Evolutionary conservation across 2,797 vertebrate genomes (phyloP), one percentile per base, ranked within the genome.

Genomic region (Epinephelus awoara): DNA sequence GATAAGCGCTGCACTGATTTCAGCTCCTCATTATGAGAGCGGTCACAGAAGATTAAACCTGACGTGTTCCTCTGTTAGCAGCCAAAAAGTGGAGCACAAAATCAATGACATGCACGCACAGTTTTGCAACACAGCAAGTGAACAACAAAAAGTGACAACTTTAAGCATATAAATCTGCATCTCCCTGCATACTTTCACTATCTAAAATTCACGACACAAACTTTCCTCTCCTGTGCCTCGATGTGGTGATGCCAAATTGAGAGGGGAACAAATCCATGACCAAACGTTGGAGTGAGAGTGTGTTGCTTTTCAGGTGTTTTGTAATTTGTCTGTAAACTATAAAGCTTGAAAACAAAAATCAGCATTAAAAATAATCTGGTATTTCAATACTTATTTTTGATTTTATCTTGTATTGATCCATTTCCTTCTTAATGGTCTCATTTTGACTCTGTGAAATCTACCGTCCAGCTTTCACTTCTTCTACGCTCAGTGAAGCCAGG

Each of bases 1-100:
- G 38, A 80, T 63, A 50, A 74, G 55, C 72, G 21, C 38, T 75
- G n/a, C 46, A 42, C n/a, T 65, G 38, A 66, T 66, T 83, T 83
- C 72, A 79, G 17, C 74, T 65, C 52, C 78, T 84, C 62, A 68
- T 66, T 68, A 62, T 25, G 1, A 51, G 67, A 40, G 25, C 6
- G 2, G 51, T 19, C 40, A 38, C n/a, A 59, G 55, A 12, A 72
- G 63, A 70, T 38, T n/a, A 27, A 79, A 72, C 17, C 17, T 21
- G 19, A 58, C 27, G 8, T 54, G 14, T 25, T n/a, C 0, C 4
- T 44, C 5, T 52, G 5, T 73, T 19, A 42, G 50, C 14, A 34
- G n/a, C 12, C 29, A 25, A 56, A 21, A 40, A 18, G 27, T 29
- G 18, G 21, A 11, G 13, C n/a, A 14, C 44, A 50, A 38, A 62